A percentile compares a stretch with the other conserved stretches of the same genome.
Evolutionary conservation across 2,113 vertebrate genomes (phyloP).

Genomic region (Pangasianodon gigas): DNA sequence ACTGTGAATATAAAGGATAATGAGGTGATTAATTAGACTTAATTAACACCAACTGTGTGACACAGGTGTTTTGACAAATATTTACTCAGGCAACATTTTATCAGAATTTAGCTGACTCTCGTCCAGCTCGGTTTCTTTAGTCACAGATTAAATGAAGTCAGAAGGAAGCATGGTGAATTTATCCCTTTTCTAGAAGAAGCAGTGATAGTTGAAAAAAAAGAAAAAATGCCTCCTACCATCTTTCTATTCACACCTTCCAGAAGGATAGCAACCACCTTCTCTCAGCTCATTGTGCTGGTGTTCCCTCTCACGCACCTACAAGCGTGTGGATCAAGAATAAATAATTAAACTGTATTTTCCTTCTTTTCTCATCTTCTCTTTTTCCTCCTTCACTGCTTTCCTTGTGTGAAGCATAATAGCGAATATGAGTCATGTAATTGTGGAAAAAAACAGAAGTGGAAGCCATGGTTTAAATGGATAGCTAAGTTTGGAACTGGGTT

Average conservation of each 20-base stretch:
- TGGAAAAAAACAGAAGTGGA: conserved; percentile 57
- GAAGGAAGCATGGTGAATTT: neutral
- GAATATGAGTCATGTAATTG: conserved; percentile 76
- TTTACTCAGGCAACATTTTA: neutral
- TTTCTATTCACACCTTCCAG: conserved; percentile 26
- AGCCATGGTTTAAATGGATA: conserved; percentile 68
- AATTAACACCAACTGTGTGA: conserved; percentile 19
- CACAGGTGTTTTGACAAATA: conserved; percentile 20
- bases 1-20: conserved; percentile 10
- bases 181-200: neutral
- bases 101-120: neutral
- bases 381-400: conserved; percentile 59
- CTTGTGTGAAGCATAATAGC: conserved; percentile 68
- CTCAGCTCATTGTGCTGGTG: conserved; percentile 54
- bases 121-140: neutral
- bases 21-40: neutral
- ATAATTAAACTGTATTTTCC: conserved; percentile 47
- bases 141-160: conserved; percentile 1
- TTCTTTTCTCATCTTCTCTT: conserved; percentile 21
- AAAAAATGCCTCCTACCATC: neutral
- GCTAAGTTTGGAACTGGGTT: conserved; percentile 70
- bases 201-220: neutral
- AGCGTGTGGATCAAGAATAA: conserved; percentile 61
- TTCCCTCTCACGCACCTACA: conserved; percentile 56
- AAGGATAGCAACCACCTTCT: neutral